Evolutionary conservation across 1,140 invertebrate species (phyloP).

Genomic region (Drosophila watanabei): DNA sequence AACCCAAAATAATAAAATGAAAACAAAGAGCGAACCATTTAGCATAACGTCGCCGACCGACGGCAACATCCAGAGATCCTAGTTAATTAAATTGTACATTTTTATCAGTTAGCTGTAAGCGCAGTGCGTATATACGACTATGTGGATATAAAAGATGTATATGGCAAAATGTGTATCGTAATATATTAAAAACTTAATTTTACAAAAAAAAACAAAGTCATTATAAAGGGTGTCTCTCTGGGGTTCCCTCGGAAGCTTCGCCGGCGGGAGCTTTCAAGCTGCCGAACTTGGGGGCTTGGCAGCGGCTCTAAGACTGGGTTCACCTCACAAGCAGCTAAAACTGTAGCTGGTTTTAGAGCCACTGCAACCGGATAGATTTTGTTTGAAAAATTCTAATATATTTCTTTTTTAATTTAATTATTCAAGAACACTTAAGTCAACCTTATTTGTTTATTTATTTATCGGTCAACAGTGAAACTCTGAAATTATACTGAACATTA

Average conservation of each 20-base stretch:
- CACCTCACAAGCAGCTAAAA: background rate
- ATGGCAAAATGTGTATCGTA: constrained; percentile 81
- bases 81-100: constrained; percentile 84
- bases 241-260: constrained; percentile 9
- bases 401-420: background rate
- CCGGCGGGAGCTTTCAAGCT: constrained; percentile 8
- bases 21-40: constrained; percentile 36
- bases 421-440: background rate
- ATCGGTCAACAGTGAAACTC: background rate
- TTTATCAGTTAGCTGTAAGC: constrained; percentile 78
- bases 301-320: constrained; percentile 38
- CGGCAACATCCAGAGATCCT: constrained; percentile 66
- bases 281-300: constrained; percentile 19
- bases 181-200: constrained; percentile 82
- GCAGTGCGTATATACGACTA: constrained; percentile 57
- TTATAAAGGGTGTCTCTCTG: background rate
- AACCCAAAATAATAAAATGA: constrained; percentile 20
- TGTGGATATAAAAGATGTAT: constrained; percentile 59
- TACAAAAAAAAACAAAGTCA: constrained; percentile 48
- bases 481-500: background rate
- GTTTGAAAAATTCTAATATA: background rate
- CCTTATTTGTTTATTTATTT: background rate
- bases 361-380: background rate
- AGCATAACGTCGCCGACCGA: constrained; percentile 29
- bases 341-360: background rate